Evolutionary conservation across 2,888 invertebrate genomes (phyloP).

Genomic region (Aphidius colemani): DNA sequence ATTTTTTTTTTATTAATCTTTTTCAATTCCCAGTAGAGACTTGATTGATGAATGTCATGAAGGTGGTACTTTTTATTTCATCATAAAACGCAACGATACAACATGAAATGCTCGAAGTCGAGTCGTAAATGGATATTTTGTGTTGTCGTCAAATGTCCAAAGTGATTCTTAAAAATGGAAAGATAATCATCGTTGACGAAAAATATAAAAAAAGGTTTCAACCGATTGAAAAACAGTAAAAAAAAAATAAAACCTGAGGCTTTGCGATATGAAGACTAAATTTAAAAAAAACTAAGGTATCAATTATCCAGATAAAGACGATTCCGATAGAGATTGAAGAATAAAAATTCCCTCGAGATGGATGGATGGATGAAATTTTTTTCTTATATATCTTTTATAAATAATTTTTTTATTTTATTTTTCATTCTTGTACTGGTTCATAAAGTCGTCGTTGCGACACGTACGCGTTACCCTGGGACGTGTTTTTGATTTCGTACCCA

Average conservation of each 20-base stretch:
- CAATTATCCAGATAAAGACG: too few species aligned
- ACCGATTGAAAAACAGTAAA: neutral
- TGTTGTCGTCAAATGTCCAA: neutral
- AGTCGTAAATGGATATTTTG: constrained; percentile 15
- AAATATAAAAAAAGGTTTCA: constrained; percentile 2
- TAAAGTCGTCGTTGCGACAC: neutral
- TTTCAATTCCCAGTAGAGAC: constrained; percentile 17
- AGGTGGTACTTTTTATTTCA: constrained; percentile 30
- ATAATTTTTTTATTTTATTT: too few species aligned
- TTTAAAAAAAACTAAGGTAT: too few species aligned
- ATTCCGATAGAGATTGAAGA: too few species aligned
- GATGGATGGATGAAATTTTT: too few species aligned
- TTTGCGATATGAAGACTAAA: too few species aligned
- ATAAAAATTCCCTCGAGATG: too few species aligned
- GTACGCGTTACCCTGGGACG: constrained; percentile 19
- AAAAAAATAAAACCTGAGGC: neutral
- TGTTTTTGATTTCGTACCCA: constrained; percentile 7
- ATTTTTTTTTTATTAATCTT: constrained; percentile 25
- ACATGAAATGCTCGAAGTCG: constrained; percentile 2
- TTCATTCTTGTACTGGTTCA: too few species aligned
- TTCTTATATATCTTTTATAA: too few species aligned
- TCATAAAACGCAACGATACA: neutral
- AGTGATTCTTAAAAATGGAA: too few species aligned
- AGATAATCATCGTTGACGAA: too few species aligned
- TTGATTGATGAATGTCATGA: constrained; percentile 38